Base-by-base conservation (phyloP, 2,888 invertebrate genomes). In the Cantharis rufa region DNA sequence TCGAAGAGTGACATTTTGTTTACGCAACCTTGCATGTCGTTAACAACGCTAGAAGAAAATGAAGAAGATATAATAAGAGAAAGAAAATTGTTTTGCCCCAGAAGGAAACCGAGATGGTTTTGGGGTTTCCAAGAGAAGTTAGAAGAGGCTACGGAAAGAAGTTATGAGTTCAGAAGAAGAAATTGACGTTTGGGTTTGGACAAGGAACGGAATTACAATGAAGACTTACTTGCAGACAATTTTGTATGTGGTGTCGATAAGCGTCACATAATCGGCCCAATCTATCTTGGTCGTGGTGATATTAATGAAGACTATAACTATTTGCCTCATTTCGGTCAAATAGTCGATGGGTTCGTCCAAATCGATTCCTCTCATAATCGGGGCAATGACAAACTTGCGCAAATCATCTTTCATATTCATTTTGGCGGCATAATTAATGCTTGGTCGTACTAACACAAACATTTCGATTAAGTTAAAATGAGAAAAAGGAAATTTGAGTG, bases 261-360 rank as follows among this genome's bases (percentile, higher is more conserved):
- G 82, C 13, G 86, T 84, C 5, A 92, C 89, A 1, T 91, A 87
- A 16, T 87, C 86, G 15, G 84, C 84, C 18, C 89, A 88, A 1
- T 88, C 86, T 2, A 89, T 85, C 1, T 87, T 84, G 61, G 84
- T 83, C 0, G 89, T 89, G 0, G 90, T 89, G 68, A 93, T 89
- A 81, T 93, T 93, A 10, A 92, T 89, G 83, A 94, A 94, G 7
- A 93, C 89, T 21, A 94, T 92, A 0, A 93, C 92, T 4, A 94
- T 92, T 78, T 92, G 91, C 62, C 94, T 90, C 87, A 94, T 92
- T 86, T 94, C 94, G 0, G 94, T 93, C 9, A 94, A 87, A 85
- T 92, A 93, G 81, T 94, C 93, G 81, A 94, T 87, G 0, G 93
- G 93, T 83, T 94, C 92, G 76, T 92, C 90, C 80, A 91, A 90